These are phyloP conservation scores for Panulirus ornatus DNA, from an alignment of 1,140 invertebrate species.

Conservation along the genomic window DNA sequence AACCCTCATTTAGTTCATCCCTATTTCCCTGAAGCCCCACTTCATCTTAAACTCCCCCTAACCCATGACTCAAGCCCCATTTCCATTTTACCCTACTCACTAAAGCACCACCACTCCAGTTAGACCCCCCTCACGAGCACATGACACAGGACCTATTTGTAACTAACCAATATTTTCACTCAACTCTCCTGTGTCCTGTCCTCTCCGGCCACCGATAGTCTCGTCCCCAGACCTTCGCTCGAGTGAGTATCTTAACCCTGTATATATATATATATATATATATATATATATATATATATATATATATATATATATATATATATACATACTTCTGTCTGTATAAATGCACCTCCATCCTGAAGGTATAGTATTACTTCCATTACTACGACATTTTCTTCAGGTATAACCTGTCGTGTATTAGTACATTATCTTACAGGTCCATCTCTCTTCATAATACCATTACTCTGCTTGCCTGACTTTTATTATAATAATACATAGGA, in stretches of 20 bases:
- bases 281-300: slow-evolving; percentile 46
- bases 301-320: slow-evolving; percentile 44
- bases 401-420: too few species aligned
- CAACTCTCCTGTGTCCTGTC: slow-evolving; percentile 49
- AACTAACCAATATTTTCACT: slow-evolving; percentile 52
- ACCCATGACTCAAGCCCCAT: neutral
- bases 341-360: too few species aligned
- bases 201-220: slow-evolving; percentile 41
- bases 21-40: too few species aligned
- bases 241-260: slow-evolving; percentile 46
- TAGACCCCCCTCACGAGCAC: neutral
- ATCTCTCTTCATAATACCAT: too few species aligned
- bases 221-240: slow-evolving; percentile 49
- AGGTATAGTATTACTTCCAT: too few species aligned
- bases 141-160: neutral
- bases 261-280: too few species aligned
- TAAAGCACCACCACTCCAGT: neutral
- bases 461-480: too few species aligned
- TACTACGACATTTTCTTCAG: too few species aligned
- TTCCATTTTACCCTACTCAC: neutral
- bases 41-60: neutral
- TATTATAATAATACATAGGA: too few species aligned
- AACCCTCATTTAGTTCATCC: too few species aligned
- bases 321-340: slow-evolving; percentile 32
- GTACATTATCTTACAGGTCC: too few species aligned